Percentiles rank a stretch among this genome's conserved stretches.
Conservation (phyloP, 2,797 vertebrate genomes). For the Hippopotamyrus pictus region DNA sequence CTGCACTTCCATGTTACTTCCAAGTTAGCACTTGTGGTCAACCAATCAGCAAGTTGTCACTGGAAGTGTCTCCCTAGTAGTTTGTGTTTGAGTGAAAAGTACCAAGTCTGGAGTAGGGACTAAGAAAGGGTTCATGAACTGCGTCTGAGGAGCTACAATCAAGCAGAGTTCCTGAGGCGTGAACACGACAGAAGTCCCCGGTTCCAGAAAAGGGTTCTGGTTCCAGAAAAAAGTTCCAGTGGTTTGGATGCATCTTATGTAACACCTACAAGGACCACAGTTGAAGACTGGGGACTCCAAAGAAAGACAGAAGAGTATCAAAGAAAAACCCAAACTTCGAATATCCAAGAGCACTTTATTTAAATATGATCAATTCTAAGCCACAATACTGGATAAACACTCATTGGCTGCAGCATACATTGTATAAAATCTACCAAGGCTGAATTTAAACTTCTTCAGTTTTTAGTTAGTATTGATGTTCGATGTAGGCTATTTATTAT, state of each 20-base stretch:
- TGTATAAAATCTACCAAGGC: constrained; percentile 50
- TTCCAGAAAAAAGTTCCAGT: background rate
- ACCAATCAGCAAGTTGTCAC: background rate
- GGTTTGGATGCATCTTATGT: background rate
- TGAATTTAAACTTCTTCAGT: constrained; percentile 36
- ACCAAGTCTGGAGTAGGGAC: background rate
- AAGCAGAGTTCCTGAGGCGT: background rate
- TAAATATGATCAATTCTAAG: constrained; percentile 62
- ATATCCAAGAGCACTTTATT: constrained; percentile 55
- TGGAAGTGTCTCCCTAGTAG: background rate
- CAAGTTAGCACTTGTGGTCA: background rate
- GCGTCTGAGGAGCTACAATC: background rate
- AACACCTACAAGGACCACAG: background rate
- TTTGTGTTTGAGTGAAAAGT: background rate
- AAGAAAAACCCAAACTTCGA: background rate
- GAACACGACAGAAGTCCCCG: background rate
- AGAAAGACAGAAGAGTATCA: background rate
- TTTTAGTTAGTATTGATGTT: background rate
- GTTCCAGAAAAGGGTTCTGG: background rate
- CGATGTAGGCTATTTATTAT: background rate
- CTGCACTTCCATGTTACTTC: background rate
- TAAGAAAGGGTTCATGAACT: background rate
- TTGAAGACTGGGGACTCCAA: background rate
- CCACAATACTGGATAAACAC: constrained; percentile 59
- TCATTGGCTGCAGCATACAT: constrained; percentile 52